Conservation (phyloP, 2,797 vertebrate genomes). For the Sphenopsis melanotis region DNA sequence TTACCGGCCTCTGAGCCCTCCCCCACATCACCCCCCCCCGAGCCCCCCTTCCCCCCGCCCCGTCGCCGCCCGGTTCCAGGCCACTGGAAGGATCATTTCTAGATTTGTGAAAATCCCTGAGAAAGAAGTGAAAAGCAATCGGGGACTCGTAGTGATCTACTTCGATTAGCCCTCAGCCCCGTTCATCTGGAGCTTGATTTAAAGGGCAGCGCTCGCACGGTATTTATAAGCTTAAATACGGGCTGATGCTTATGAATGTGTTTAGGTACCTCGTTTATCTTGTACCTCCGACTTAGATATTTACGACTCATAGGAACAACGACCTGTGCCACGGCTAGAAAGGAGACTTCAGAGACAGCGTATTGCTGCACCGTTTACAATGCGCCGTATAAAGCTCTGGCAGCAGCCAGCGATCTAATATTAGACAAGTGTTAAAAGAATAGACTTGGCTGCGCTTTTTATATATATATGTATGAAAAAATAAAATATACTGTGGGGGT, state of each 20-base stretch:
- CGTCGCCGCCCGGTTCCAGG: neutral
- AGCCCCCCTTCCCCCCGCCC: too few species aligned
- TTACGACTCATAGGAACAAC: neutral
- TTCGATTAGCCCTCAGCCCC: constrained; percentile 50
- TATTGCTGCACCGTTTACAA: neutral
- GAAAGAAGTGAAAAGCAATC: neutral
- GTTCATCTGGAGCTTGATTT: constrained; percentile 25
- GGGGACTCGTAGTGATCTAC: neutral
- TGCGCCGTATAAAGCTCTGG: neutral
- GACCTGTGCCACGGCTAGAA: neutral
- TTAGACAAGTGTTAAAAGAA: constrained; percentile 10
- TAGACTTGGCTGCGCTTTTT: neutral
- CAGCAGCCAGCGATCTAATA: constrained; percentile 5
- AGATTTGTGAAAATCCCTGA: constrained; percentile 11
- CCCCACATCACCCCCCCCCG: neutral
- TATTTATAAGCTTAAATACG: constrained; percentile 29
- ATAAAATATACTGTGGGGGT: neutral
- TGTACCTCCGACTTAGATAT: neutral
- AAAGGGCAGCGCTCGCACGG: neutral
- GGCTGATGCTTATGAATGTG: constrained; percentile 15
- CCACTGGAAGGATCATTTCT: constrained; percentile 3
- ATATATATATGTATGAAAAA: neutral
- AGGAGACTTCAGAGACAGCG: neutral
- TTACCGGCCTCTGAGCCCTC: neutral
- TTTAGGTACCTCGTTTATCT: constrained; percentile 19